phyloP scores from a whole-genome alignment of 2,113 vertebrate genomes.

The Triplophysa rosa region DNA sequence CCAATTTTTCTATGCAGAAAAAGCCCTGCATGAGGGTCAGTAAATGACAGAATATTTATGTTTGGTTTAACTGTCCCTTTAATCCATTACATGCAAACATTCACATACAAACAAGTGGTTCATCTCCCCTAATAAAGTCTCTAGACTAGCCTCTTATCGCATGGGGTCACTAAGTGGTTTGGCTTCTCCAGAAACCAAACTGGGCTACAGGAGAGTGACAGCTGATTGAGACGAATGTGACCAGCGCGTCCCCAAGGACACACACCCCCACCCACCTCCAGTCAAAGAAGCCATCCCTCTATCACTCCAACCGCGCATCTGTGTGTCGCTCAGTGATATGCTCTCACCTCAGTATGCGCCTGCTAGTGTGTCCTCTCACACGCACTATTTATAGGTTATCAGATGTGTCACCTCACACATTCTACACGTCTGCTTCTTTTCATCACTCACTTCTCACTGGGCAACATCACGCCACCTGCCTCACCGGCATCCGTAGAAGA shows the following conservation, averaged over 20 bases:
- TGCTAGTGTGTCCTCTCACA: slow-evolving; percentile 32
- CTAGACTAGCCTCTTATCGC: background rate
- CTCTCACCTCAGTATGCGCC: slow-evolving; percentile 3
- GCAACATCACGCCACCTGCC: slow-evolving; percentile 6
- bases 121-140: no score
- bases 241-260: slow-evolving; percentile 34
- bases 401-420: slow-evolving; percentile 51
- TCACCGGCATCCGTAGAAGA: slow-evolving; percentile 14
- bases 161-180: slow-evolving; percentile 29
- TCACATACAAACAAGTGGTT: no score
- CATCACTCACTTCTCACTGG: slow-evolving; percentile 39
- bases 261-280: background rate
- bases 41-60: no score
- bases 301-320: background rate
- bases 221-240: slow-evolving; percentile 53
- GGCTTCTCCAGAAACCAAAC: slow-evolving; percentile 17
- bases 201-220: slow-evolving; percentile 35
- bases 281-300: slow-evolving; percentile 25
- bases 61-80: no score
- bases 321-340: background rate
- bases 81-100: no score
- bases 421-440: slow-evolving; percentile 46
- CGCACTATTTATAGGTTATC: slow-evolving; percentile 55
- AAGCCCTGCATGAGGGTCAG: no score
- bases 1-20: no score